Evolutionary conservation across 2,888 invertebrate genomes (phyloP).

Genomic region (Petrolisthes cinctipes): DNA sequence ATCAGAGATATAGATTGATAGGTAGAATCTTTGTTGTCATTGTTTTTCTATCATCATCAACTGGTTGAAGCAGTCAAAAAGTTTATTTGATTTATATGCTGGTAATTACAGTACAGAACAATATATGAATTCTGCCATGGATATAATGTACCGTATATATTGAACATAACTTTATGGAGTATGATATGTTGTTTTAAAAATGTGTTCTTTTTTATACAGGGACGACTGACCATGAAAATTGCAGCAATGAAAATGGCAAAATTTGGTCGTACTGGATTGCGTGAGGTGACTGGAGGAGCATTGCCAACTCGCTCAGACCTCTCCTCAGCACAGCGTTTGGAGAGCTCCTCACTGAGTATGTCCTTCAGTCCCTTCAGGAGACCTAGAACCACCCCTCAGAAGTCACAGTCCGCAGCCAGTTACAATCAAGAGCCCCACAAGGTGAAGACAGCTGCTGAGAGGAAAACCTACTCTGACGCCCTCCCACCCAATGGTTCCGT

Average conservation of each 20-base stretch:
- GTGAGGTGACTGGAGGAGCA: constrained; percentile 60
- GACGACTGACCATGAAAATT: constrained; percentile 63
- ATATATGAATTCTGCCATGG: neutral
- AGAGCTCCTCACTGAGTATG: constrained; percentile 47
- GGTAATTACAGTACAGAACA: neutral
- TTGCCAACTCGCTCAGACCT: constrained; percentile 63
- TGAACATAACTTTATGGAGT: neutral
- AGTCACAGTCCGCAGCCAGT: constrained; percentile 10
- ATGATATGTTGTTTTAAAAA: neutral
- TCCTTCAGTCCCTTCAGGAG: constrained; percentile 58
- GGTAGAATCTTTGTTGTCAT: too few relatives aligned
- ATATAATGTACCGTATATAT: neutral
- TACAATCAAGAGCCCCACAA: constrained; percentile 51
- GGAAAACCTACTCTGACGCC: constrained; percentile 63
- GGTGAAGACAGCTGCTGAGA: constrained; percentile 64
- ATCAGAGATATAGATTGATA: too few relatives aligned
- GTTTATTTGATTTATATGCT: neutral
- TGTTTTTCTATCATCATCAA: too few relatives aligned
- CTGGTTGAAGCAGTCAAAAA: too few relatives aligned
- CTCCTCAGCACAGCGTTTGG: constrained; percentile 41
- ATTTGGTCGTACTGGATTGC: constrained; percentile 60
- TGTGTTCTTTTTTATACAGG: constrained; percentile 34
- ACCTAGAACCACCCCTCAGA: constrained; percentile 37
- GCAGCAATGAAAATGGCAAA: constrained; percentile 65
- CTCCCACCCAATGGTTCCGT: constrained; percentile 46